Conservation (phyloP, 2,113 vertebrate genomes). For the Dasypus novemcinctus region DNA sequence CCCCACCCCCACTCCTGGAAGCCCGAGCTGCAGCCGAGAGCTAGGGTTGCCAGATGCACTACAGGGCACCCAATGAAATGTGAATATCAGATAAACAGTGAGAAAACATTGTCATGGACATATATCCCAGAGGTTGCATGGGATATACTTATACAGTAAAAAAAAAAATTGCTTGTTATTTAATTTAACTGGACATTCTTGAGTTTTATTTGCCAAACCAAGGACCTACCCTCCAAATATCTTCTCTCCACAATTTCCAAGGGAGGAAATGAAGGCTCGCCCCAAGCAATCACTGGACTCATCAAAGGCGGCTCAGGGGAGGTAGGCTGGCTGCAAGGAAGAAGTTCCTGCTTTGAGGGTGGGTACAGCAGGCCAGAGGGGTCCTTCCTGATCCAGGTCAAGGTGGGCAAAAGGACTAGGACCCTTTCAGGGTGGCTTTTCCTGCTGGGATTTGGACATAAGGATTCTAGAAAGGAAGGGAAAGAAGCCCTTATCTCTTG, state of each 20-base stretch:
- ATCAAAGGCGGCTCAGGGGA: background rate
- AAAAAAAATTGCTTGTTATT: background rate
- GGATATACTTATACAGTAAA: background rate
- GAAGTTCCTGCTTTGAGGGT: background rate
- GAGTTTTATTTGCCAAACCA: background rate
- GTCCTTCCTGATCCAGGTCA: too few species aligned
- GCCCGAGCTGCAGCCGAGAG: background rate
- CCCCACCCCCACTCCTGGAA: background rate
- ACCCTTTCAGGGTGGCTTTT: background rate
- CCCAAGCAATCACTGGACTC: background rate
- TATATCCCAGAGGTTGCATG: accelerated
- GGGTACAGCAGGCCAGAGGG: background rate
- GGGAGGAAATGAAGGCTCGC: background rate
- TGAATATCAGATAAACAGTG: background rate
- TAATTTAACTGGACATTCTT: accelerated
- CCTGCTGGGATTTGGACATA: background rate
- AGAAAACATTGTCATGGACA: too few species aligned
- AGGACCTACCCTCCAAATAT: background rate
- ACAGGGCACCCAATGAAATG: background rate
- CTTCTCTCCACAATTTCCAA: background rate
- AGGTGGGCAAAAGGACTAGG: accelerated
- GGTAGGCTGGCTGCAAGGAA: background rate
- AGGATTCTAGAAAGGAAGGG: background rate
- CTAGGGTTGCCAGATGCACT: background rate
- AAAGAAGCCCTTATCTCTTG: background rate